These are phyloP conservation scores for Emys orbicularis DNA, from an alignment of 2,797 vertebrate species.

Conservation along the genomic window DNA sequence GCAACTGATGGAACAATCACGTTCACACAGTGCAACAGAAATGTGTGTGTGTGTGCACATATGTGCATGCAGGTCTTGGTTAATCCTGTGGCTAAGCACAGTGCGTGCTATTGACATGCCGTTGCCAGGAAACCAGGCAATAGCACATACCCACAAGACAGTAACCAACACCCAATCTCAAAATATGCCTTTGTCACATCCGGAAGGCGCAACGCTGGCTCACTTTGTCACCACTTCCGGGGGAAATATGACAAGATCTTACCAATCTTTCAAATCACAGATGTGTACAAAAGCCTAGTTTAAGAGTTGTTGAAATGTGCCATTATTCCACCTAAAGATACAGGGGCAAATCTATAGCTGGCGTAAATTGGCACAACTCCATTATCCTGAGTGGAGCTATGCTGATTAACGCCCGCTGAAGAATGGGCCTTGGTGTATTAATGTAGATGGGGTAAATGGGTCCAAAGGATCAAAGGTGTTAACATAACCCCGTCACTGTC, in stretches of 20 bases:
- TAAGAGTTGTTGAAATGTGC: not conserved
- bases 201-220: not conserved
- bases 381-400: not conserved
- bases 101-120: not conserved
- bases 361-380: not conserved
- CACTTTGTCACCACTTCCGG: not conserved
- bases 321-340: not conserved
- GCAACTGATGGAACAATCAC: not conserved
- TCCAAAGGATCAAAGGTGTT: not conserved
- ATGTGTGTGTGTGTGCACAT: not conserved
- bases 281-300: not conserved
- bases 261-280: not conserved
- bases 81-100: not conserved
- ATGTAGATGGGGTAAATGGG: not conserved
- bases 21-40: not conserved
- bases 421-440: not conserved
- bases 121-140: not conserved
- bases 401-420: not conserved
- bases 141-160: not conserved
- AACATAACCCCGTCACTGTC: not conserved
- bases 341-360: not conserved
- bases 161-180: not conserved
- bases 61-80: not conserved
- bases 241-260: not conserved
- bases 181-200: not conserved